Conservation (phyloP, 2,888 invertebrate genomes). For the Schizaphis graminum region DNA sequence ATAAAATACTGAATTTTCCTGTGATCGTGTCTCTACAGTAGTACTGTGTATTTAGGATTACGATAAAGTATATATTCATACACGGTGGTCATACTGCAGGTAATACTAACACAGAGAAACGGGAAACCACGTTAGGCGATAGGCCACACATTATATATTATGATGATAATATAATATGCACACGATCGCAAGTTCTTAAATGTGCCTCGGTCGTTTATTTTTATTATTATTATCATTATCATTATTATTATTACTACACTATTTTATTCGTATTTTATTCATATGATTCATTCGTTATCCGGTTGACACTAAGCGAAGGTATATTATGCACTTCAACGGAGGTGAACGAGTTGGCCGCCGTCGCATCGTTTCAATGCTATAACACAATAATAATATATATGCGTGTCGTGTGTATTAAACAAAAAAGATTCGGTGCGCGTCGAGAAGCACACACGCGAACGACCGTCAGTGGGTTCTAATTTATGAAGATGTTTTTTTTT, state of each 20-base stretch:
- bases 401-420: neutral
- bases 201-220: slow-evolving; percentile 27
- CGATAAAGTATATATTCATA: neutral
- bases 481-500: slow-evolving; percentile 57
- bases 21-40: neutral
- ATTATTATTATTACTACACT: slow-evolving; percentile 41
- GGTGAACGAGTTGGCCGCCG: slow-evolving; percentile 51
- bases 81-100: neutral
- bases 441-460: slow-evolving; percentile 4
- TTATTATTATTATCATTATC: slow-evolving; percentile 24
- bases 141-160: neutral
- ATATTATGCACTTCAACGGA: slow-evolving; percentile 1
- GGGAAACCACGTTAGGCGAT: neutral
- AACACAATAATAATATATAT: slow-evolving; percentile 31
- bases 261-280: slow-evolving; percentile 59
- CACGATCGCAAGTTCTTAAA: slow-evolving; percentile 4
- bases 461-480: slow-evolving; percentile 53
- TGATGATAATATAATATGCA: neutral
- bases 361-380: slow-evolving; percentile 35
- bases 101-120: neutral
- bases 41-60: neutral
- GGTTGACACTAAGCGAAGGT: slow-evolving; percentile 48
- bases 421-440: slow-evolving; percentile 39
- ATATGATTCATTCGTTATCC: slow-evolving; percentile 48
- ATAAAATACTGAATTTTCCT: neutral